These are phyloP conservation scores for Molorchus minor DNA, from an alignment of 2,888 invertebrate species.

Conservation along the genomic window DNA sequence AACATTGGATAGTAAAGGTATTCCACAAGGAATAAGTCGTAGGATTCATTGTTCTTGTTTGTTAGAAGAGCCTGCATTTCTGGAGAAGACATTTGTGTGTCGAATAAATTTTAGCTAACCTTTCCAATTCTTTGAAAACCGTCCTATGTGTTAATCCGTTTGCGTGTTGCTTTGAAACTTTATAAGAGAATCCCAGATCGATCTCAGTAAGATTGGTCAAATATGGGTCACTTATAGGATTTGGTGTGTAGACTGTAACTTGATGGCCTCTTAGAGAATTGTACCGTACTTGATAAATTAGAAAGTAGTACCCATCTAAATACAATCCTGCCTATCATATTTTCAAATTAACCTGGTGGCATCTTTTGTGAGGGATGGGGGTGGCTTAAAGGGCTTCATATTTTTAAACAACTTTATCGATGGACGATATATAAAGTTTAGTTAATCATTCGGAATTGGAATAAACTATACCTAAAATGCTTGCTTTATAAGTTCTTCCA, in stretches of 20 bases:
- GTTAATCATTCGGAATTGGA: too few relatives aligned
- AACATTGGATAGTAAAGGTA: conserved; percentile 48
- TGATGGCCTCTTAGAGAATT: conserved; percentile 64
- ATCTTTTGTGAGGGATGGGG: too few relatives aligned
- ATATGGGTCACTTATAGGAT: conserved; percentile 59
- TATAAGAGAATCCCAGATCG: conserved; percentile 55
- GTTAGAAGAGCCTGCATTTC: conserved; percentile 49
- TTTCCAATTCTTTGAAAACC: conserved; percentile 30
- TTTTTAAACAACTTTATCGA: too few relatives aligned
- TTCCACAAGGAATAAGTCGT: conserved; percentile 55
- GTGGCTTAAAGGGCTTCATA: too few relatives aligned
- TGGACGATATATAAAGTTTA: too few relatives aligned
- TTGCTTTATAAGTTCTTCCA: too few relatives aligned
- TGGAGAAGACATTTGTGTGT: conserved; percentile 43
- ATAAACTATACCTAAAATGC: too few relatives aligned
- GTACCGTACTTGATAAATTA: too few relatives aligned
- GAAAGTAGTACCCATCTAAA: too few relatives aligned
- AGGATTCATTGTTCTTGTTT: conserved; percentile 47
- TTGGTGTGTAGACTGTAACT: conserved; percentile 61
- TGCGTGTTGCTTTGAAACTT: neutral
- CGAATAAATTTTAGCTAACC: conserved; percentile 33
- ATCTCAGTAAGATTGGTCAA: conserved; percentile 61
- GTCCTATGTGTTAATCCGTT: neutral
- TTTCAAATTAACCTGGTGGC: too few relatives aligned
- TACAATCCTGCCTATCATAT: too few relatives aligned